These are phyloP conservation scores for Notodromas monacha DNA, from an alignment of 2,888 invertebrate species.

Conservation along the genomic window DNA sequence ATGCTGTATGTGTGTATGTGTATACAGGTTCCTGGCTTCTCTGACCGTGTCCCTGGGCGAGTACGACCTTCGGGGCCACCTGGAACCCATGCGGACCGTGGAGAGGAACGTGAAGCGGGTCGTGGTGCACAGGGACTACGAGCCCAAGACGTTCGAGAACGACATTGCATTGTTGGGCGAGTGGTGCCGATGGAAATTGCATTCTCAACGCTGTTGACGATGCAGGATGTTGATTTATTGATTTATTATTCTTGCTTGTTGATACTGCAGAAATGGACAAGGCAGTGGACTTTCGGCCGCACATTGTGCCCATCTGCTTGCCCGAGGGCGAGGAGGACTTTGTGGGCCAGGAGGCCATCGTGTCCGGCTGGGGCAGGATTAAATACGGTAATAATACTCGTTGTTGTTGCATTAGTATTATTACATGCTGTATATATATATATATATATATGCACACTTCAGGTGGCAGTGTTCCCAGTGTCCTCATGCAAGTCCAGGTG, in stretches of 20 bases:
- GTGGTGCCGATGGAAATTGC: too few relatives aligned
- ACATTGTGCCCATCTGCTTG: slow-evolving; percentile 73
- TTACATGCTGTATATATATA: too few relatives aligned
- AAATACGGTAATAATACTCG: slow-evolving; percentile 61
- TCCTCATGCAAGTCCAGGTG: slow-evolving; percentile 58
- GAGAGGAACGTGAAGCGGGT: slow-evolving; percentile 53
- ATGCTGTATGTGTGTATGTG: too few relatives aligned
- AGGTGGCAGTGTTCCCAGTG: slow-evolving; percentile 54
- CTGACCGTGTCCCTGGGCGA: slow-evolving; percentile 68
- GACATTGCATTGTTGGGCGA: slow-evolving; percentile 42
- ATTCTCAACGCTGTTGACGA: too few relatives aligned
- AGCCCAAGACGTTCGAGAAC: slow-evolving; percentile 65
- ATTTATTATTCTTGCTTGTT: too few relatives aligned
- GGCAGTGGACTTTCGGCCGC: slow-evolving; percentile 44
- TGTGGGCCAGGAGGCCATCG: slow-evolving; percentile 52
- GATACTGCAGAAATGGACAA: slow-evolving; percentile 29
- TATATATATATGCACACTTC: slow-evolving; percentile 7
- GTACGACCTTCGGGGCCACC: slow-evolving; percentile 52
- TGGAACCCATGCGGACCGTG: slow-evolving; percentile 26
- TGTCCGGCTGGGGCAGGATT: slow-evolving; percentile 68
- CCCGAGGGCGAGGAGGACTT: slow-evolving; percentile 32
- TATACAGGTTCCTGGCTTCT: slow-evolving; percentile 55
- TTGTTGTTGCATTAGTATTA: not conserved
- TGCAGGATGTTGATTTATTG: too few relatives aligned
- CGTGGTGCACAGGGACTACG: slow-evolving; percentile 56